Conservation (phyloP, 1,140 invertebrate genomes). For the Zophobas morio region DNA sequence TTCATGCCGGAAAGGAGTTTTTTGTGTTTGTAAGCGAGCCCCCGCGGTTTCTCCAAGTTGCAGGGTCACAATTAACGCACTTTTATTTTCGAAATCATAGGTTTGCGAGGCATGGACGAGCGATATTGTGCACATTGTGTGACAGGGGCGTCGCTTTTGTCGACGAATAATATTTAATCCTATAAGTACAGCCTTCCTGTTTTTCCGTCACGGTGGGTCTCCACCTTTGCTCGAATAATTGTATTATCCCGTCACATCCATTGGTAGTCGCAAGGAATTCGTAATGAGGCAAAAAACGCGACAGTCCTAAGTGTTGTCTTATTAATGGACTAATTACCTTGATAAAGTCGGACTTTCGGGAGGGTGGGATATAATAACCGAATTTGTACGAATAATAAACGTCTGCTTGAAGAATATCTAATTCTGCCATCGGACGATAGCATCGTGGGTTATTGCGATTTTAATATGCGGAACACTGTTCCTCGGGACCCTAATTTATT, state of each 20-base stretch:
- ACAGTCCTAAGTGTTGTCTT: constrained; percentile 38
- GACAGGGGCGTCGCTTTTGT: constrained; percentile 33
- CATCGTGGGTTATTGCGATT: constrained; percentile 44
- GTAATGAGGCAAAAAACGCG: constrained; percentile 20
- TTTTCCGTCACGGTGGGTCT: constrained; percentile 23
- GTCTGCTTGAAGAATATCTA: constrained; percentile 42
- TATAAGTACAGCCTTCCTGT: constrained; percentile 38
- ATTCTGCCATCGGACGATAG: constrained; percentile 37
- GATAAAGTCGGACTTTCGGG: constrained; percentile 29
- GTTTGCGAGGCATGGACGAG: constrained; percentile 12
- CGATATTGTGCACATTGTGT: constrained; percentile 37
- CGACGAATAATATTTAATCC: constrained; percentile 47
- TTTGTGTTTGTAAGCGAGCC: constrained; percentile 23
- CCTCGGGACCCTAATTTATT: constrained; percentile 19
- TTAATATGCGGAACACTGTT: constrained; percentile 45
- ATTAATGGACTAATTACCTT: constrained; percentile 40
- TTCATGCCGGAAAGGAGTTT: constrained; percentile 5
- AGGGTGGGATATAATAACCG: constrained; percentile 38
- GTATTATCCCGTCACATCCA: constrained; percentile 34
- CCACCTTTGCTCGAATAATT: constrained; percentile 37
- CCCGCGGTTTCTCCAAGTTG: constrained; percentile 30
- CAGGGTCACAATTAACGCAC: constrained; percentile 41
- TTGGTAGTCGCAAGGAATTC: neutral
- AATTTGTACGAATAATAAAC: constrained; percentile 40
- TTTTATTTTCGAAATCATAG: constrained; percentile 34